A percentile compares a stretch with the other conserved stretches of the same genome.
These are phyloP conservation scores for Polyodon spathula DNA, from an alignment of 2,113 vertebrate genomes.

Conservation along the genomic window DNA sequence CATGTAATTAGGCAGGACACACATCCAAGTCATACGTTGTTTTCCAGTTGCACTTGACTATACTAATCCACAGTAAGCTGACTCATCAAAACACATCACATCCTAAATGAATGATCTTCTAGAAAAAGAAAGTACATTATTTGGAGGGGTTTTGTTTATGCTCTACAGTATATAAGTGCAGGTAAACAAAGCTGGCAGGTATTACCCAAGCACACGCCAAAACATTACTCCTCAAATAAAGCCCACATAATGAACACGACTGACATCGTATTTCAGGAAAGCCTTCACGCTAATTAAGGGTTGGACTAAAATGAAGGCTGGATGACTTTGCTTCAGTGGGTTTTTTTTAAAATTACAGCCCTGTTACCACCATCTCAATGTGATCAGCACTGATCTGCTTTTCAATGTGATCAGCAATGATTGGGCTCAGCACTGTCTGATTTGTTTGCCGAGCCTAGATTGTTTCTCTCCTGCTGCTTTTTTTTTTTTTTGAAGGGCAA, in stretches of 20 bases:
- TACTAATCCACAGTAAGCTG: conserved; percentile 39
- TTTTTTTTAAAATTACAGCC: not conserved
- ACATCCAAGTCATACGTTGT: conserved; percentile 67
- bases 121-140: conserved; percentile 20
- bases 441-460: too few species aligned
- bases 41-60: conserved; percentile 46
- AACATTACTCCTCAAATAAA: too few species aligned
- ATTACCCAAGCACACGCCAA: not conserved
- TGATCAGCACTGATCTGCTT: not conserved
- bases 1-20: conserved; percentile 75
- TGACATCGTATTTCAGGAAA: too few species aligned
- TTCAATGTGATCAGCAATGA: not conserved
- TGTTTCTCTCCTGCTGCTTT: too few species aligned
- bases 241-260: too few species aligned
- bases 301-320: not conserved
- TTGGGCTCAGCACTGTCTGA: too few species aligned
- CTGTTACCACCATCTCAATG: not conserved
- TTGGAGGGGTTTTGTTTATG: too few species aligned
- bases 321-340: not conserved
- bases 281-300: not conserved
- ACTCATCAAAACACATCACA: conserved; percentile 43
- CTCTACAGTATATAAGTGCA: too few species aligned
- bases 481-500: too few species aligned
- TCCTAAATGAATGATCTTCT: conserved; percentile 29
- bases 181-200: not conserved